These are phyloP conservation scores for Drosophila colorata DNA, from an alignment of 2,888 invertebrate genomes.

Conservation along the genomic window DNA sequence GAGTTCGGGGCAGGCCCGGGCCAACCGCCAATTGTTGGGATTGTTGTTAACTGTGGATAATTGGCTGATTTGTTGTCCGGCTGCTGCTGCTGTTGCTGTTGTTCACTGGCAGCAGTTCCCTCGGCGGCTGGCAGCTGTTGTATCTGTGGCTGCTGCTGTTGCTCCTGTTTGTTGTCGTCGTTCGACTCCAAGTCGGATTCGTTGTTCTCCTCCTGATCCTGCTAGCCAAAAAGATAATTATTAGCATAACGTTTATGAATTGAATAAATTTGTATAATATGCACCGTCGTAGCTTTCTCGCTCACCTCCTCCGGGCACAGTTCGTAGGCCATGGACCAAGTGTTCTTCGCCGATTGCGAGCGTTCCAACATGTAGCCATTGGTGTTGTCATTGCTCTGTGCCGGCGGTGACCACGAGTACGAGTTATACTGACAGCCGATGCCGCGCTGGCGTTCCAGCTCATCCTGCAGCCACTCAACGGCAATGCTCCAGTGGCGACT, in stretches of 20 bases:
- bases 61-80: conserved; percentile 56
- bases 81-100: conserved; percentile 31
- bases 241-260: not conserved
- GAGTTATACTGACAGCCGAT: conserved; percentile 88
- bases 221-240: conserved; percentile 6
- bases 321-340: conserved; percentile 92
- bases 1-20: conserved; percentile 59
- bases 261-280: conserved; percentile 26
- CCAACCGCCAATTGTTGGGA: conserved; percentile 62
- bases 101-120: conserved; percentile 26
- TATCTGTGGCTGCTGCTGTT: conserved; percentile 33
- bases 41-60: conserved; percentile 35
- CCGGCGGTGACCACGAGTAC: conserved; percentile 98
- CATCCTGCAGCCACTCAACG: conserved; percentile 97
- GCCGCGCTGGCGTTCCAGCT: conserved; percentile 90
- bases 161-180: conserved; percentile 79
- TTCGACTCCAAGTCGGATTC: conserved; percentile 84
- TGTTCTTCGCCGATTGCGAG: conserved; percentile 96
- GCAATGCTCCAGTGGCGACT: conserved; percentile 95
- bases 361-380: conserved; percentile 97
- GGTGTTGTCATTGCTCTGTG: conserved; percentile 97
- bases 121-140: conserved; percentile 32
- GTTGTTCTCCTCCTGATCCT: conserved; percentile 85
- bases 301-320: conserved; percentile 89
- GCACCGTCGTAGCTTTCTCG: conserved; percentile 64